phyloP scores from a whole-genome alignment of 2,113 vertebrate species.

The Peromyscus leucopus region DNA sequence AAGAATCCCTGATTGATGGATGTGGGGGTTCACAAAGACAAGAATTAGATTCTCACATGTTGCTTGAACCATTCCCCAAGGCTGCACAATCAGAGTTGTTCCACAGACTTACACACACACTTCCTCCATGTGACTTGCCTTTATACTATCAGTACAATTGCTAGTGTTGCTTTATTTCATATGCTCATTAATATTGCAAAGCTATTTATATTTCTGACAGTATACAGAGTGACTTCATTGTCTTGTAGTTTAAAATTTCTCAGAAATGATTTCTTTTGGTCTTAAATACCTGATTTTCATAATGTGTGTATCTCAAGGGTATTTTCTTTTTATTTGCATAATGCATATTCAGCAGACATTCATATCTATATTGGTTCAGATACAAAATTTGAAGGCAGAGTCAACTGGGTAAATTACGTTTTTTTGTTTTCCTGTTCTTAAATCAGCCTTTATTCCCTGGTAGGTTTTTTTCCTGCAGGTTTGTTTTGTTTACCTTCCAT shows the following conservation, averaged over 20 bases:
- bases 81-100: background rate
- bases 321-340: conserved; percentile 30
- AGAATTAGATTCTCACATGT: background rate
- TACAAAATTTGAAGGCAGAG: background rate
- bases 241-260: conserved; percentile 55
- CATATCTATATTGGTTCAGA: conserved; percentile 53
- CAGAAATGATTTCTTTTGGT: conserved; percentile 50
- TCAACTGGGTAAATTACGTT: background rate
- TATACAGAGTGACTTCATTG: conserved; percentile 43
- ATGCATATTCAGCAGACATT: conserved; percentile 43
- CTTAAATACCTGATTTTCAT: conserved; percentile 29
- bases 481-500: conserved; percentile 31
- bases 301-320: background rate
- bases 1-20: background rate
- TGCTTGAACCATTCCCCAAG: background rate
- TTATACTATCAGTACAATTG: background rate
- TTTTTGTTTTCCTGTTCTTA: background rate
- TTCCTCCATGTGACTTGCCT: background rate
- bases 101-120: background rate
- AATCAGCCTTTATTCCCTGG: background rate
- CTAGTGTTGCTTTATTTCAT: background rate
- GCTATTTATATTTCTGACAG: background rate
- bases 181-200: conserved; percentile 38
- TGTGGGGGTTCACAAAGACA: background rate
- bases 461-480: conserved; percentile 5